Conservation (phyloP, 2,797 vertebrate species). For the Steatocranus sp. region DNA sequence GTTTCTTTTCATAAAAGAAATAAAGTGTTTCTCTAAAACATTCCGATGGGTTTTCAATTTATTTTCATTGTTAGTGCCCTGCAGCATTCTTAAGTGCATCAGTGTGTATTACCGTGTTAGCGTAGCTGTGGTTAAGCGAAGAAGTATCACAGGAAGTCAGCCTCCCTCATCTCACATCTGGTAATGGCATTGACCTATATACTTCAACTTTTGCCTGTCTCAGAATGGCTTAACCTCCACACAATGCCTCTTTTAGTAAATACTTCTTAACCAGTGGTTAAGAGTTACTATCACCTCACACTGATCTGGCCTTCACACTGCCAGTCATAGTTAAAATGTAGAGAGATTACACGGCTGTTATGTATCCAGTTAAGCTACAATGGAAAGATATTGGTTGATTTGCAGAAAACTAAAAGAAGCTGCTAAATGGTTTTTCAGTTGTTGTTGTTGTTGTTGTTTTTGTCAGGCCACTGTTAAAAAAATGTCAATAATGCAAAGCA, state of each 20-base stretch:
- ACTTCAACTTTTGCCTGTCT: conserved; percentile 20
- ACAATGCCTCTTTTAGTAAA: conserved; percentile 46
- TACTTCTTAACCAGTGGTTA: not conserved
- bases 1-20: conserved; percentile 60
- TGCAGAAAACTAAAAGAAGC: not conserved
- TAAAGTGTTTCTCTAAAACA: conserved; percentile 47
- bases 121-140: not conserved
- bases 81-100: not conserved
- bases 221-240: not conserved
- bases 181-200: conserved; percentile 66
- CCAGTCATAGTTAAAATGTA: not conserved
- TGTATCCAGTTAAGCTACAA: not conserved
- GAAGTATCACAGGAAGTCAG: conserved; percentile 54
- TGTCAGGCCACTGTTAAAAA: not conserved
- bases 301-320: not conserved
- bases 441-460: not conserved
- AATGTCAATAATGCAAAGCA: not conserved
- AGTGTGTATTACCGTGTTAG: not conserved
- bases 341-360: not conserved
- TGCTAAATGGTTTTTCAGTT: not conserved
- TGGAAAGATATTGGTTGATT: not conserved
- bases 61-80: not conserved
- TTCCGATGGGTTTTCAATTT: not conserved
- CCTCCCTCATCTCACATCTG: conserved; percentile 68
- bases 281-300: not conserved